Percentiles rank a stretch among this genome's conserved stretches.
Conservation (phyloP, 2,888 invertebrate species). For the Liodrosophila aerea region DNA sequence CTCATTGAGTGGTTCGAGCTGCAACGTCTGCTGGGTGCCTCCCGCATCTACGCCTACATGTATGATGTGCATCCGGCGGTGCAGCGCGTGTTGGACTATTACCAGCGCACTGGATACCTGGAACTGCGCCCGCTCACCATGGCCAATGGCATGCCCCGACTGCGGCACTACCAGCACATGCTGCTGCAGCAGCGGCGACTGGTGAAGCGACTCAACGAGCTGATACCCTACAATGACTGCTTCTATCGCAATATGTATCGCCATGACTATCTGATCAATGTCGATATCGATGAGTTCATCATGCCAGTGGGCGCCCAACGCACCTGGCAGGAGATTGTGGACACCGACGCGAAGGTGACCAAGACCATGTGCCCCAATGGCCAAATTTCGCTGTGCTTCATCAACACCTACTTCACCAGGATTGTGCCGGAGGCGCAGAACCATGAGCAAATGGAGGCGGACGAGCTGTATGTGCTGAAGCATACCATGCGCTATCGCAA, state of each 20-base stretch:
- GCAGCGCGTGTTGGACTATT: slow-evolving; percentile 87
- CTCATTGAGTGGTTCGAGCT: slow-evolving; percentile 96
- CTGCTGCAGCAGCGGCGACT: slow-evolving; percentile 92
- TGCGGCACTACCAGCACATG: slow-evolving; percentile 91
- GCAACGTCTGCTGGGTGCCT: slow-evolving; percentile 90
- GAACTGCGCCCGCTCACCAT: slow-evolving; percentile 89
- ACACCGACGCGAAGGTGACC: slow-evolving; percentile 6
- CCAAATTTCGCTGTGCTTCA: slow-evolving; percentile 87
- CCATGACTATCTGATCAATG: slow-evolving; percentile 91
- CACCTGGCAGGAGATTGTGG: slow-evolving; percentile 83
- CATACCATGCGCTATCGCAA: slow-evolving; percentile 92
- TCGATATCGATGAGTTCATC: slow-evolving; percentile 95
- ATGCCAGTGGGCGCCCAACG: slow-evolving; percentile 85
- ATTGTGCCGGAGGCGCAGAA: slow-evolving; percentile 67
- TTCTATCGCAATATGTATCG: slow-evolving; percentile 94
- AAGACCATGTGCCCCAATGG: slow-evolving; percentile 30
- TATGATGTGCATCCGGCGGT: slow-evolving; percentile 93
- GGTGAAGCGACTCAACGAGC: slow-evolving; percentile 94
- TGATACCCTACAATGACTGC: slow-evolving; percentile 97
- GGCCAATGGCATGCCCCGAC: slow-evolving; percentile 93
- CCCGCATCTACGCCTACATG: slow-evolving; percentile 93
- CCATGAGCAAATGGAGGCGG: slow-evolving; percentile 55
- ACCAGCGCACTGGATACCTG: slow-evolving; percentile 85
- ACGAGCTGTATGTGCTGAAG: slow-evolving; percentile 91
- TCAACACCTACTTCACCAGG: slow-evolving; percentile 94